Evolutionary conservation across 2,888 invertebrate genomes (phyloP).

Genomic region (Melanophora roralis): DNA sequence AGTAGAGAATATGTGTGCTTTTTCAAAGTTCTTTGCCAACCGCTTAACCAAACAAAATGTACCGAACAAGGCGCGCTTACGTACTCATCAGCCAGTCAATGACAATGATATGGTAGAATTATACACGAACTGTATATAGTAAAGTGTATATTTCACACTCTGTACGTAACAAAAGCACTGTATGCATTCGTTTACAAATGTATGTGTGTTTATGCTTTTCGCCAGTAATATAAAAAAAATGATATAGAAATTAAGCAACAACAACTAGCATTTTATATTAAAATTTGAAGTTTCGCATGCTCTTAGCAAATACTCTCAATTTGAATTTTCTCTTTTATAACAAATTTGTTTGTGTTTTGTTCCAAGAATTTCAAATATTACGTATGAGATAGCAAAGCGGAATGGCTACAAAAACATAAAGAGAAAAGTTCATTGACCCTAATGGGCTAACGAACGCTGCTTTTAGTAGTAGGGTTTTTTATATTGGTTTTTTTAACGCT

Average conservation of each 20-base stretch:
- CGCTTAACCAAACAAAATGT: constrained; percentile 56
- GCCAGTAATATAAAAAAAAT: constrained; percentile 21
- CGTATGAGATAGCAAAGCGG: constrained; percentile 59
- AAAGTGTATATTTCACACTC: constrained; percentile 44
- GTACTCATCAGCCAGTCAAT: constrained; percentile 62
- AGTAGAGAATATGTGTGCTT: background rate
- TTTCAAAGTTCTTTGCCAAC: constrained; percentile 42
- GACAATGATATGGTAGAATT: constrained; percentile 60
- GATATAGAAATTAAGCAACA: background rate
- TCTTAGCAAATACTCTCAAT: background rate
- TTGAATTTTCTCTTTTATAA: background rate
- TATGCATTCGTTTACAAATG: background rate
- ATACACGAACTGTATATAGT: constrained; percentile 37
- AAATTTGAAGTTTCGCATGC: background rate
- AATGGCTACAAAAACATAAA: constrained; percentile 68
- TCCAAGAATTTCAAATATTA: constrained; percentile 23
- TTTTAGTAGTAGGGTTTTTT: constrained; percentile 50
- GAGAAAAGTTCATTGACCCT: constrained; percentile 70
- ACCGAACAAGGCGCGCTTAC: constrained; percentile 60
- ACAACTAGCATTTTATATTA: background rate
- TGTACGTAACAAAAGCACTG: background rate
- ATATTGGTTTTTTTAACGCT: constrained; percentile 43
- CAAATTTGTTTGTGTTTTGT: constrained; percentile 2
- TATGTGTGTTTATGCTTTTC: background rate
- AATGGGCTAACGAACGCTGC: constrained; percentile 59